Percentiles rank a stretch among this genome's conserved stretches.
These are phyloP conservation scores for Dreissena rostriformis DNA, from an alignment of 1,140 invertebrate genomes.

Conservation along the genomic window DNA sequence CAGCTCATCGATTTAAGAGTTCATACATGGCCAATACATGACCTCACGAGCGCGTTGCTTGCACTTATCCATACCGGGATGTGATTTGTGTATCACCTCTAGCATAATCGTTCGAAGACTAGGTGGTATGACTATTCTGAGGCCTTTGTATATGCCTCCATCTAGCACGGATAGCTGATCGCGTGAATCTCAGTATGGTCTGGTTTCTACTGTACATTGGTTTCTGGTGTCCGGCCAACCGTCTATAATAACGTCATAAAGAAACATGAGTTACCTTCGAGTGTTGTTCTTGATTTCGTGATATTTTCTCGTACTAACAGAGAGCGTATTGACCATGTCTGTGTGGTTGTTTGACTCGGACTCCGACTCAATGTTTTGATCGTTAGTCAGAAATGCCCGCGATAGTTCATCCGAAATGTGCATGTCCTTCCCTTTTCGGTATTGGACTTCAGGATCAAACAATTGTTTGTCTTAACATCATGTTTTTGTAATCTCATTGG, in stretches of 20 bases:
- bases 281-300: slow-evolving; percentile 15
- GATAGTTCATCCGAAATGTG: slow-evolving; percentile 74
- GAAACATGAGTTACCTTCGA: slow-evolving; percentile 81
- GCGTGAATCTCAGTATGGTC: slow-evolving; percentile 33
- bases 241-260: slow-evolving; percentile 6
- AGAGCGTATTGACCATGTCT: no score
- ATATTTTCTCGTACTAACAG: slow-evolving; percentile 36
- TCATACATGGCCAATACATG: slow-evolving; percentile 81
- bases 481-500: slow-evolving; percentile 77
- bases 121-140: slow-evolving; percentile 75
- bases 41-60: slow-evolving; percentile 76
- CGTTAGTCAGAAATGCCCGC: slow-evolving; percentile 31
- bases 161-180: slow-evolving; percentile 48
- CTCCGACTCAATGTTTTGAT: background rate
- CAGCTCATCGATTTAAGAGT: no score
- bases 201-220: background rate
- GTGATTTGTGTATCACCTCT: slow-evolving; percentile 79
- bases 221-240: slow-evolving; percentile 35
- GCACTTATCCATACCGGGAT: slow-evolving; percentile 81
- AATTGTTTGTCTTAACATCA: slow-evolving; percentile 76
- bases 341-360: no score
- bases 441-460: slow-evolving; percentile 80
- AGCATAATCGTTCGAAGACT: slow-evolving; percentile 75
- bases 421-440: slow-evolving; percentile 77
- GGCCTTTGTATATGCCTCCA: slow-evolving; percentile 49